Base-by-base conservation (phyloP, 2,888 invertebrate genomes). In the Drosophila lacicola region DNA sequence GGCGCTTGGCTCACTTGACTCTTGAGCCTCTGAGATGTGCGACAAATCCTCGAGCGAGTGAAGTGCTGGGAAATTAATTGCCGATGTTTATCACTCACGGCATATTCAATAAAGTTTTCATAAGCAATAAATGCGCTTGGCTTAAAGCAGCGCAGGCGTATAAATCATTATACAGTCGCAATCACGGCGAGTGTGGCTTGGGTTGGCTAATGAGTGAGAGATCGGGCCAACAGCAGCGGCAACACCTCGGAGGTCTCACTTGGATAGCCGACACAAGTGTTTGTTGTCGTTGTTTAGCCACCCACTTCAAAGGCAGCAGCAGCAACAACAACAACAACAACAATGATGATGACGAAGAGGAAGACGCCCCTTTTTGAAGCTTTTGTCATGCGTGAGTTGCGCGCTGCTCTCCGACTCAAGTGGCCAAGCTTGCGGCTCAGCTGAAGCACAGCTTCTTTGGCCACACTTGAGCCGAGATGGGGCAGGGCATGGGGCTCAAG, bases 201-300 rank as follows among this genome's bases (percentile, higher is more conserved):
- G 47, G 42, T 65, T 60, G 70, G 87, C 87, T 88, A 84, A 84
- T 84, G 86, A 84, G 78, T 74, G 61, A 68, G 71, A 63, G 75
- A 63, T 74, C 51, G 42, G 45, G 46, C 39, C 73, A 79, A 72
- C 63, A 65, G 67, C 62, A 64, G 53, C 51, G 37, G 50, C 53
- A 39, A 80, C 84, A 78, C 80, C 78, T 80, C 49, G 80, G 80
- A 80, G 80, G 81, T 80, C 80, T 66, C 73, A 80, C 67, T 78
- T 68, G 42, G 57, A 45, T 57, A 34, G 49, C 29, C 17, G 70
- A 54, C 25, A 68, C 55, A 65, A 88, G 83, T 83, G 86, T 78
- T 83, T 88, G 74, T 72, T 74, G 77, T 77, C 50, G 57, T 53
- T 74, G 75, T 68, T 79, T 65, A 80, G 70, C 77, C 74, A 80